A percentile compares a stretch with the other conserved stretches of the same genome.
These are phyloP conservation scores for Elaphurus davidianus DNA, from an alignment of 2,113 vertebrate genomes.

Conservation along the genomic window DNA sequence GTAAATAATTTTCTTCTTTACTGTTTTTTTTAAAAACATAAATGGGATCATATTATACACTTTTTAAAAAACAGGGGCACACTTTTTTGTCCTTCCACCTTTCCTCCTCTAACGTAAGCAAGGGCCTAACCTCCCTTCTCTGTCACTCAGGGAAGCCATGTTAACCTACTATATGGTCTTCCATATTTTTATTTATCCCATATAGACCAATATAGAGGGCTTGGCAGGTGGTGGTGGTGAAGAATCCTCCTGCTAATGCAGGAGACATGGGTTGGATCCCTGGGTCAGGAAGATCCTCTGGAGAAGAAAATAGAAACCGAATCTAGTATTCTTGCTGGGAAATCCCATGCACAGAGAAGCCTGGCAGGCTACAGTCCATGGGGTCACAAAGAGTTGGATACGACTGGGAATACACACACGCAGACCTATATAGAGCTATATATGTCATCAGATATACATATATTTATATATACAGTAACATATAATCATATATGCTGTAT, in stretches of 20 bases:
- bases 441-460: not conserved
- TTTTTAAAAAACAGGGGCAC: not conserved
- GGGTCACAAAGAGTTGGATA: not conserved
- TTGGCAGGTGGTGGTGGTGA: not conserved
- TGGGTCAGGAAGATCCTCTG: not conserved
- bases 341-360: not conserved
- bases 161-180: not conserved
- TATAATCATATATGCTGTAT: not conserved
- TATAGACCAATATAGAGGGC: not conserved
- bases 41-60: not conserved
- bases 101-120: not conserved
- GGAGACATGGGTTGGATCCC: not conserved
- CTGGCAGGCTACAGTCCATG: not conserved
- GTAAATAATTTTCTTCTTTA: not conserved
- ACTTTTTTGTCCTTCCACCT: not conserved
- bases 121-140: not conserved
- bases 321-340: not conserved
- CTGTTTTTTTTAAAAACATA: not conserved
- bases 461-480: not conserved
- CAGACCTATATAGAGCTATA: not conserved
- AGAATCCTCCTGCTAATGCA: not conserved
- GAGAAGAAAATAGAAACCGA: not conserved
- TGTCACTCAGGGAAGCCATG: not conserved
- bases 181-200: not conserved
- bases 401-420: not conserved